These are phyloP conservation scores for Ephestia elutella DNA, from an alignment of 1,140 invertebrate species.

Conservation along the genomic window DNA sequence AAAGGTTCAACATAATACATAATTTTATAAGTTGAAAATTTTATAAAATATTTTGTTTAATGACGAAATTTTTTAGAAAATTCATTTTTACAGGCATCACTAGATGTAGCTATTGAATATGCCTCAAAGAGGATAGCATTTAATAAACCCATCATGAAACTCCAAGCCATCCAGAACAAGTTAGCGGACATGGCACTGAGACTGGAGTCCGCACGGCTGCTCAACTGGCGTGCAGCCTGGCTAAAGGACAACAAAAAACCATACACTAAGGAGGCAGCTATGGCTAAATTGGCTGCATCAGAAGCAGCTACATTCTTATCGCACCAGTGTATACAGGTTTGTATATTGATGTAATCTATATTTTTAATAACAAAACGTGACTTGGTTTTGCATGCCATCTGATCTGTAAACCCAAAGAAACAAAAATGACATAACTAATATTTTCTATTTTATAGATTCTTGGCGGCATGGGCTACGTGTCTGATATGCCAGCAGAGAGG, in stretches of 20 bases:
- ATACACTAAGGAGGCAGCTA: conserved; percentile 95
- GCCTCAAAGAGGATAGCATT: conserved; percentile 92
- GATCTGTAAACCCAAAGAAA: no score
- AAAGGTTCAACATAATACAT: no score
- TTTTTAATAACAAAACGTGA: no score
- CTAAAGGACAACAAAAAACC: conserved; percentile 89
- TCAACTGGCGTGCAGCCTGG: conserved; percentile 93
- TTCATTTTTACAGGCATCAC: conserved; percentile 84
- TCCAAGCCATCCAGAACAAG: conserved; percentile 93
- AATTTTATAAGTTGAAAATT: no score
- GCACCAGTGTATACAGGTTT: conserved; percentile 89
- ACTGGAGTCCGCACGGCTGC: conserved; percentile 87
- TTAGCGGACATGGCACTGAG: conserved; percentile 92
- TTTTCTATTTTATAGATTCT: conserved; percentile 82
- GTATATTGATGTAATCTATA: background rate
- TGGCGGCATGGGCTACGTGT: conserved; percentile 96
- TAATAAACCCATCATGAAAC: conserved; percentile 88
- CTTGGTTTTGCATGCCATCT: no score
- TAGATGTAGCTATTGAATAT: conserved; percentile 95
- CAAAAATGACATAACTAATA: no score
- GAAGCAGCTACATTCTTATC: conserved; percentile 93
- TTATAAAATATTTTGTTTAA: background rate
- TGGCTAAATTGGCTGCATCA: conserved; percentile 96
- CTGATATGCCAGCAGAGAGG: conserved; percentile 96
- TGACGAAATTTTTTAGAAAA: no score